phyloP scores from a whole-genome alignment of 2,113 vertebrate species.

The Channa maculata region DNA sequence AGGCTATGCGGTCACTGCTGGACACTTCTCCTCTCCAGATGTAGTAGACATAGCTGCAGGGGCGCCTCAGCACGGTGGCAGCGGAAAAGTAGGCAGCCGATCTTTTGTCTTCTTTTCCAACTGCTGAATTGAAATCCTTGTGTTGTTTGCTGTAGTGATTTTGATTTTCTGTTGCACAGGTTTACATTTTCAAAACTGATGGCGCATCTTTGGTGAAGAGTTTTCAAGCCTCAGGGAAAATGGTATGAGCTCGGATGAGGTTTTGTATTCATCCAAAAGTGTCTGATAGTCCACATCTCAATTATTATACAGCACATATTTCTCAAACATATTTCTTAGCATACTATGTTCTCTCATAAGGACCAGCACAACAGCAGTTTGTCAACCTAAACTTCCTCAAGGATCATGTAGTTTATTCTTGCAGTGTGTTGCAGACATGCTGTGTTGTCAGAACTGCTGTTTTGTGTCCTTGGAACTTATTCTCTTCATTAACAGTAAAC shows the following conservation, averaged over 20 bases:
- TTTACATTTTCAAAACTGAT: constrained; percentile 97
- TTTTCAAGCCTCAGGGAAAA: constrained; percentile 96
- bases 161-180: constrained; percentile 79
- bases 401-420: constrained; percentile 16
- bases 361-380: constrained; percentile 4
- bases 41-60: constrained; percentile 92
- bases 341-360: not conserved
- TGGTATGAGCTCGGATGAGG: constrained; percentile 84
- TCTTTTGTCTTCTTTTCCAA: constrained; percentile 19
- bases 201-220: constrained; percentile 90
- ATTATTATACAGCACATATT: constrained; percentile 12
- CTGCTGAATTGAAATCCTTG: constrained; percentile 5
- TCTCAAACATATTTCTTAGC: not conserved
- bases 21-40: constrained; percentile 91
- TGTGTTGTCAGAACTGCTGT: constrained; percentile 52
- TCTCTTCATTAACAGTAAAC: constrained; percentile 18
- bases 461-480: constrained; percentile 14
- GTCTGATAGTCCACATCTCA: constrained; percentile 12
- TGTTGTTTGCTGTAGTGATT: constrained; percentile 19
- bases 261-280: not conserved
- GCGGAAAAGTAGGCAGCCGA: constrained; percentile 88
- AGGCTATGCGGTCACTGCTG: constrained; percentile 96
- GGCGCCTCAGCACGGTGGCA: constrained; percentile 93
- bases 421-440: constrained; percentile 36
- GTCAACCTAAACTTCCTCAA: not conserved